Conservation (phyloP, 2,113 vertebrate species). For the Equus quagga region DNA sequence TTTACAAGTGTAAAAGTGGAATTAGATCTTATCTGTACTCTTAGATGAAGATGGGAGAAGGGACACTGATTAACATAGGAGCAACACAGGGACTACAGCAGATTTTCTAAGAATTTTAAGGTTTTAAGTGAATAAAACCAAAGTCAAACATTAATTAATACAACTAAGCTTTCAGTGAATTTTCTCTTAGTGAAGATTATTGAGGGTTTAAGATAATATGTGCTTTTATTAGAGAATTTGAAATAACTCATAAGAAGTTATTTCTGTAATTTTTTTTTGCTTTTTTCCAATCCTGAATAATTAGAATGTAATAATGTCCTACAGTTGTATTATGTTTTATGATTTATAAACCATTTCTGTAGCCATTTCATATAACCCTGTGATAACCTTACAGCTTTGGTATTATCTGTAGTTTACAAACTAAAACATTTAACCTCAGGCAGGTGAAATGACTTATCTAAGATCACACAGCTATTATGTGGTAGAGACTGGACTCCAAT, state of each 20-base stretch:
- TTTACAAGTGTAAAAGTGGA: not conserved
- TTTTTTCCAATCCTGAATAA: not conserved
- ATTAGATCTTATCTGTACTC: not conserved
- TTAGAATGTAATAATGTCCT: not conserved
- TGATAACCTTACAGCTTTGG: not conserved
- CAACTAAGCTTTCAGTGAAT: not conserved
- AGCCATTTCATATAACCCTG: not conserved
- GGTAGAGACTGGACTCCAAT: not conserved
- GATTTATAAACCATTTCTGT: not conserved
- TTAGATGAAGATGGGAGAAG: not conserved
- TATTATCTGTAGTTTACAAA: not conserved
- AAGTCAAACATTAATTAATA: not conserved
- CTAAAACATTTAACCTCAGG: not conserved
- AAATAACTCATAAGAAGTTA: not conserved
- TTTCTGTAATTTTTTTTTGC: not conserved
- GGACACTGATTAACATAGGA: not conserved
- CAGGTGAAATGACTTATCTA: not conserved
- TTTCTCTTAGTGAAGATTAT: not conserved
- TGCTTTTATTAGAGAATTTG: slow-evolving; percentile 11
- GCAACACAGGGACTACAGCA: not conserved
- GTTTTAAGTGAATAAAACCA: not conserved
- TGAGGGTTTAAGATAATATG: not conserved
- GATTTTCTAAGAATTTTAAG: slow-evolving; percentile 4
- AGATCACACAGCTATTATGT: not conserved
- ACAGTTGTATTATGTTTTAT: not conserved